Evolutionary conservation across 2,113 vertebrate genomes (phyloP).

Genomic region (Equus przewalskii): DNA sequence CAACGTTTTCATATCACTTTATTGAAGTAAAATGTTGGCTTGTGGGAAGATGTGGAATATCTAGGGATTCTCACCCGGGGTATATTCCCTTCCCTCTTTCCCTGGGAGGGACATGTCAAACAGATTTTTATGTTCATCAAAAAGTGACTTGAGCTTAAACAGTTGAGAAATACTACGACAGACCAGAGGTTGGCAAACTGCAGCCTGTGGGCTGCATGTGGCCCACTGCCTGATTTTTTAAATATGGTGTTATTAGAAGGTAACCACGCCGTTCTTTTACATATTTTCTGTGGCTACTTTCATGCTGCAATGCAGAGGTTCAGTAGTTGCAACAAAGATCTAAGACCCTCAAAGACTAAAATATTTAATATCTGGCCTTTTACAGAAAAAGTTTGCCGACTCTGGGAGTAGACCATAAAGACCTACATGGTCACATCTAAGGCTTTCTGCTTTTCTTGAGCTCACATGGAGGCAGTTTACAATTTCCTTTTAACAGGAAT

Average conservation of each 20-base stretch:
- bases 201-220: neutral
- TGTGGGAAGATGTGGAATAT: neutral
- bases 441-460: neutral
- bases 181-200: neutral
- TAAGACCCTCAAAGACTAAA: neutral
- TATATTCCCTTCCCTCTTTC: neutral
- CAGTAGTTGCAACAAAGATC: neutral
- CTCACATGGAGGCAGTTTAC: neutral
- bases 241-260: constrained; percentile 13
- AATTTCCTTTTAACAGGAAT: neutral
- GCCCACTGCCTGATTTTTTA: neutral
- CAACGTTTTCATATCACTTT: neutral
- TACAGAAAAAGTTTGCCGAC: neutral
- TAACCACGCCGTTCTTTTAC: neutral
- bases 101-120: neutral
- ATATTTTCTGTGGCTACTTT: neutral
- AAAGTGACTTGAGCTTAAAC: neutral
- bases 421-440: neutral
- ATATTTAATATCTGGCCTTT: neutral
- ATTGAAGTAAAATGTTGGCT: neutral
- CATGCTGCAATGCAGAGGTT: neutral
- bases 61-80: neutral
- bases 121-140: neutral
- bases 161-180: neutral
- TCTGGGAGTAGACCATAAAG: neutral